Percentiles rank a stretch among this genome's conserved stretches.
Evolutionary conservation across 2,888 invertebrate species (phyloP).

Genomic region (Drosophila picticornis): DNA sequence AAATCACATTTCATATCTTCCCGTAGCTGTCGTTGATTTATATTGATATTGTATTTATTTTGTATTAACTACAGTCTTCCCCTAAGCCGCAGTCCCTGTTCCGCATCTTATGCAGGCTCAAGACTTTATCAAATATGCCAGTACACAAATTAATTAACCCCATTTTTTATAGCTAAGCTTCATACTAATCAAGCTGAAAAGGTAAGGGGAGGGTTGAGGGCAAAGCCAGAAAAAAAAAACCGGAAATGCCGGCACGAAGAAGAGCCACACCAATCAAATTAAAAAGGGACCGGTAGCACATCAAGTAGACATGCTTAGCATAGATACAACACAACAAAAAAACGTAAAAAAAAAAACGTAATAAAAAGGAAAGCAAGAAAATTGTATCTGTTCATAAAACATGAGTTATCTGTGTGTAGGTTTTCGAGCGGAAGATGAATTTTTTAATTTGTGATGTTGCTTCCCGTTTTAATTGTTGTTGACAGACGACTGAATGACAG

Average conservation of each 20-base stretch:
- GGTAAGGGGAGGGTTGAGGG: constrained; percentile 44
- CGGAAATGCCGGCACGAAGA: constrained; percentile 54
- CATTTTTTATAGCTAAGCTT: constrained; percentile 9
- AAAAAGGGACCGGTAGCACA: constrained; percentile 66
- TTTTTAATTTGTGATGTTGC: constrained; percentile 76
- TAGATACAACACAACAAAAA: constrained; percentile 49
- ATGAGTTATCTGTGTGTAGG: constrained; percentile 36
- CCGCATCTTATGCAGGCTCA: neutral
- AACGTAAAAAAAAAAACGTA: constrained; percentile 16
- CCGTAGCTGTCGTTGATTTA: neutral
- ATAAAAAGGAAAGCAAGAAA: constrained; percentile 34
- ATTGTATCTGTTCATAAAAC: constrained; percentile 51
- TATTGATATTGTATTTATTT: neutral
- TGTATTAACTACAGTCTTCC: neutral
- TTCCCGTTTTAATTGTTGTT: constrained; percentile 78
- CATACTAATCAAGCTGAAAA: constrained; percentile 60
- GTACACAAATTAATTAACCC: constrained; percentile 70
- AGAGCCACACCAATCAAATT: constrained; percentile 72
- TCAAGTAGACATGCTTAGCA: constrained; percentile 55
- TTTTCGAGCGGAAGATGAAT: constrained; percentile 74
- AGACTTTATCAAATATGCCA: constrained; percentile 63
- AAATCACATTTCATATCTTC: neutral
- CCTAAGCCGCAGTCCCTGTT: constrained; percentile 19
- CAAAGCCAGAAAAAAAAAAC: constrained; percentile 35
- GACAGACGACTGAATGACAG: constrained; percentile 79